Percentiles rank a stretch among this genome's conserved stretches.
Conservation (phyloP, 1,140 invertebrate species). For the Cyclargus thomasi region DNA sequence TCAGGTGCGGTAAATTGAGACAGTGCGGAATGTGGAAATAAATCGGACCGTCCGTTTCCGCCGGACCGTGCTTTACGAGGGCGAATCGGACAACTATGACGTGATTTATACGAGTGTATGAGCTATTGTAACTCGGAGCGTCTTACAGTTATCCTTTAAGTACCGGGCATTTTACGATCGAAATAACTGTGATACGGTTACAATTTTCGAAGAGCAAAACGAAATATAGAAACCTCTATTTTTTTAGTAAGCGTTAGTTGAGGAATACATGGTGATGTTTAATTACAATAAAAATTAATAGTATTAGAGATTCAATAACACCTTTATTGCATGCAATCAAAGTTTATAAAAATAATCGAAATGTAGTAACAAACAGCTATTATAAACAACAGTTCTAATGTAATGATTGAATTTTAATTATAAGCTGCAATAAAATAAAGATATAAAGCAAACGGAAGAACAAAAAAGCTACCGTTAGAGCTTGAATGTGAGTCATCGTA, state of each 20-base stretch:
- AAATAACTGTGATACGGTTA: neutral
- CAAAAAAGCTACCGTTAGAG: conserved; percentile 7
- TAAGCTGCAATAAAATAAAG: neutral
- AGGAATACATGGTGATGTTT: no score
- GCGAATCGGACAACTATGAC: conserved; percentile 19
- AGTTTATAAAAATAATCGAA: no score
- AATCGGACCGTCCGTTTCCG: conserved; percentile 33
- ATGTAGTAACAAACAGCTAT: no score
- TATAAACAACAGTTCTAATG: no score
- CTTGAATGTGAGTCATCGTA: neutral
- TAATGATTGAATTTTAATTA: neutral
- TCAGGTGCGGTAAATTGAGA: conserved; percentile 49
- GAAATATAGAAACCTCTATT: neutral
- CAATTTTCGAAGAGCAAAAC: neutral
- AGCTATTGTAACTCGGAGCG: conserved; percentile 3
- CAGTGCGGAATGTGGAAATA: conserved; percentile 35
- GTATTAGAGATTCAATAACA: no score
- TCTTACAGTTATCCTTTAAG: conserved; percentile 5
- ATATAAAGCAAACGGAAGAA: neutral
- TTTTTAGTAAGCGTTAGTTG: no score
- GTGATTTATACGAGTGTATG: conserved; percentile 13
- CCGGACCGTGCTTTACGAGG: conserved; percentile 18
- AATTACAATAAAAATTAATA: no score
- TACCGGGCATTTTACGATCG: neutral
- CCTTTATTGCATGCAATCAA: no score